Evolutionary conservation across 2,113 vertebrate genomes (phyloP).

Genomic region (Melospiza georgiana): DNA sequence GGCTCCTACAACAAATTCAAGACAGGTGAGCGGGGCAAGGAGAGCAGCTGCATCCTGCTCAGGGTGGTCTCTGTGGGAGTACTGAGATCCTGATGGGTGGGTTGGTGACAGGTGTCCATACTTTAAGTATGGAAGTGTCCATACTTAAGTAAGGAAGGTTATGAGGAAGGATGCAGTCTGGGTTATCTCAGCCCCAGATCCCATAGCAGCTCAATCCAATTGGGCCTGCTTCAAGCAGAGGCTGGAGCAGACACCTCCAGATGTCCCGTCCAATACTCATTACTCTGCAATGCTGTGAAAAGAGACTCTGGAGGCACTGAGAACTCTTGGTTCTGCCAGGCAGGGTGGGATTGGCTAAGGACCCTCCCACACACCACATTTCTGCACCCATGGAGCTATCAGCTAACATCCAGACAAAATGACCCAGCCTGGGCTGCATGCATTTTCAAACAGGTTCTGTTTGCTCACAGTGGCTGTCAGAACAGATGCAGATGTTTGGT

Average conservation of each 20-base stretch:
- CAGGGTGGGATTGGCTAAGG: neutral
- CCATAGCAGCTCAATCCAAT: neutral
- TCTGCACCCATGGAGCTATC: neutral
- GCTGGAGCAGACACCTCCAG: neutral
- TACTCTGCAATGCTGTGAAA: neutral
- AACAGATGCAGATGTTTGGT: neutral
- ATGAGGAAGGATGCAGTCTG: neutral
- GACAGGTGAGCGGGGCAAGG: slow-evolving; percentile 71
- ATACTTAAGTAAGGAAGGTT: neutral
- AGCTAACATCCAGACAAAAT: neutral
- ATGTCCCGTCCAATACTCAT: neutral
- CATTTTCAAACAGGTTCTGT: neutral
- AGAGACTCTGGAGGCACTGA: neutral
- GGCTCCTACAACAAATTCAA: slow-evolving; percentile 85
- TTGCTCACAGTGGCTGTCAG: neutral
- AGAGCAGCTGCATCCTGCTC: neutral
- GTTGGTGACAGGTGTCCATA: neutral
- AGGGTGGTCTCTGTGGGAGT: neutral
- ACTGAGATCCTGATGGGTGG: fast-evolving
- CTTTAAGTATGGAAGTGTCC: neutral
- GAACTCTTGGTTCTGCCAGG: neutral
- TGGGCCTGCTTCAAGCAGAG: neutral
- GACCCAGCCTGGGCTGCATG: neutral
- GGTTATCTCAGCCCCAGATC: neutral
- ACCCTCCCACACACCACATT: neutral